Evolutionary conservation across 1,140 invertebrate species (phyloP).

Genomic region (Apolygus lucorum): DNA sequence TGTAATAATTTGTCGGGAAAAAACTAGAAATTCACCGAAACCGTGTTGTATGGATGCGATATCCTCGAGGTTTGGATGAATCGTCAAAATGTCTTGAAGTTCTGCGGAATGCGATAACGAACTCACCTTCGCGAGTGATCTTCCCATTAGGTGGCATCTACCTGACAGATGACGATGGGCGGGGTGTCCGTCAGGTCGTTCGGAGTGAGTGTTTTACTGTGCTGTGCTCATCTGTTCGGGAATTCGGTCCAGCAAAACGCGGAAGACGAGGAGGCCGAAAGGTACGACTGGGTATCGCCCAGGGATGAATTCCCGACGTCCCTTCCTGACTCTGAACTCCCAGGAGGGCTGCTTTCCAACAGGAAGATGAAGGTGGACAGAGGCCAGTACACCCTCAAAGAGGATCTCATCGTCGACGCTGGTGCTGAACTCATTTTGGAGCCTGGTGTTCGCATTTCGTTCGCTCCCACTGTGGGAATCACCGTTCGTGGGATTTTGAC

Average conservation of each 20-base stretch:
- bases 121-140: too few relatives aligned
- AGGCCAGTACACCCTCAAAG: constrained; percentile 67
- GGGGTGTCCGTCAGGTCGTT: background rate
- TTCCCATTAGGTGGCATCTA: background rate
- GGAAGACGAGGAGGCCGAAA: background rate
- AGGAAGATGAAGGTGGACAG: constrained; percentile 44
- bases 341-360: constrained; percentile 50
- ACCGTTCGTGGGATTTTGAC: constrained; percentile 77
- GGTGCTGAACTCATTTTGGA: constrained; percentile 69
- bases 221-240: constrained; percentile 6
- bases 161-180: background rate
- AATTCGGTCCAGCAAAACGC: background rate
- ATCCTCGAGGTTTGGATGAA: background rate
- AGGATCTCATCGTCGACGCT: constrained; percentile 69
- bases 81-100: background rate
- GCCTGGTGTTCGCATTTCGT: constrained; percentile 73
- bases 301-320: background rate
- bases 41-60: background rate
- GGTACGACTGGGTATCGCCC: background rate
- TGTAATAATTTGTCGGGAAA: background rate
- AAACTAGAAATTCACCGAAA: background rate
- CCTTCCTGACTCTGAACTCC: constrained; percentile 43
- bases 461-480: constrained; percentile 81
- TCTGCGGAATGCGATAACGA: too few relatives aligned
- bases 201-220: background rate